Evolutionary conservation across 2,888 invertebrate species (phyloP), one percentile per base, ranked within the genome.

Genomic region (Tipula helvola): DNA sequence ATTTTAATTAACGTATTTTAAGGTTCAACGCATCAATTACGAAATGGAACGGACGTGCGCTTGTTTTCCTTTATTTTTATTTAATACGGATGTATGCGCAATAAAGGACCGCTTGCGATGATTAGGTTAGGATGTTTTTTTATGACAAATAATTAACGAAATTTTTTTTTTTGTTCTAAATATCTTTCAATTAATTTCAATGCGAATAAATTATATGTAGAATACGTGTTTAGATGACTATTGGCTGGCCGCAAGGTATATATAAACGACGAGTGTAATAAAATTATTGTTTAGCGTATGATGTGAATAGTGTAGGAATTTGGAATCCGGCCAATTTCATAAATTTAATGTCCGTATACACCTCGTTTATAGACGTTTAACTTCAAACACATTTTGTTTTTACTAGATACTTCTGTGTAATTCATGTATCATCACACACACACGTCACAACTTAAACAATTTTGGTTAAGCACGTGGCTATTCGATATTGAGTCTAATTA

Each of bases 1-100:
- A 84, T 84, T 39, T 84, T 84, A 84, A 84, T 84, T 84, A 84
- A 36, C 84, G 39, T 28, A 28, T n/a, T 84, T 84, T 84, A 84
- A 84, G 84, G 84, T 39, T 84, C 39, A 39, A 39, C 84, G 84
- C 84, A 39, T 84, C 41, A 84, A 84, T 84, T 84, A 39, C 3
- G 28, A 28, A 28, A 71, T 39, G 36, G 5, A 41, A 84, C 13
- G 16, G n/a, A 84, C 84, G 84, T 84, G 84, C 84, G n/a, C 39
- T 84, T 84, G n/a, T 71, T 71, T 71, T 71, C 3, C 28, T 8
- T 28, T 28, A 18, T 18, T 4, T 28, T 28, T 28, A 28, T 28
- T 28, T 28, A 28, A 28, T 10, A 18, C 71, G 71, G 71, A 71
- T 71, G 71, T 71, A n/a, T 2, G 52, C 52, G 28, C 10, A 28